These are phyloP conservation scores for Drosophila engyochracea DNA, from an alignment of 2,888 invertebrate genomes.

Conservation along the genomic window DNA sequence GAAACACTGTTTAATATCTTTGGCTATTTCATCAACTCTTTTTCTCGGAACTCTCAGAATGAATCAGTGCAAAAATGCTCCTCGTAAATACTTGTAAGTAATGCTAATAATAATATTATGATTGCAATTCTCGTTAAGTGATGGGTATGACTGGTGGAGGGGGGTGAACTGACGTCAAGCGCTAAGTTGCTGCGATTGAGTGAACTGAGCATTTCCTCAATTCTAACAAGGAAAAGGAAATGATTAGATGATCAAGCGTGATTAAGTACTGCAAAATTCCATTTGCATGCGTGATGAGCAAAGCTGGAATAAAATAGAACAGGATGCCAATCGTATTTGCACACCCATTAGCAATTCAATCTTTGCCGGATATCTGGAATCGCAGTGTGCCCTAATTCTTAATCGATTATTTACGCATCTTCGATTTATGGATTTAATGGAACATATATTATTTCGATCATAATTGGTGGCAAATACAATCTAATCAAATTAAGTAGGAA, in stretches of 20 bases:
- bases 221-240: constrained; percentile 36
- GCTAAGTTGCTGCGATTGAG: constrained; percentile 5
- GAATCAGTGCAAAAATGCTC: constrained; percentile 24
- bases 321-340: constrained; percentile 17
- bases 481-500: neutral
- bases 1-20: constrained; percentile 53
- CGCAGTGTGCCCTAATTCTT: neutral
- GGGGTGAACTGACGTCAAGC: constrained; percentile 44
- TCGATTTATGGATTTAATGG: no score
- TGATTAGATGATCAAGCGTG: constrained; percentile 38
- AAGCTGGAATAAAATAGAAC: constrained; percentile 2
- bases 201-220: constrained; percentile 30
- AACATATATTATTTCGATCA: neutral
- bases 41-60: constrained; percentile 45
- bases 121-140: constrained; percentile 21
- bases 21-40: constrained; percentile 35
- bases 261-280: constrained; percentile 10
- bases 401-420: neutral
- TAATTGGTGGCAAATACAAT: neutral
- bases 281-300: constrained; percentile 1
- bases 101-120: constrained; percentile 63
- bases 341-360: neutral
- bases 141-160: neutral
- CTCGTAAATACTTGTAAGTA: constrained; percentile 66
- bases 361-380: neutral